Base-by-base conservation (phyloP, 2,113 vertebrate genomes). In the Microtus ochrogaster region DNA sequence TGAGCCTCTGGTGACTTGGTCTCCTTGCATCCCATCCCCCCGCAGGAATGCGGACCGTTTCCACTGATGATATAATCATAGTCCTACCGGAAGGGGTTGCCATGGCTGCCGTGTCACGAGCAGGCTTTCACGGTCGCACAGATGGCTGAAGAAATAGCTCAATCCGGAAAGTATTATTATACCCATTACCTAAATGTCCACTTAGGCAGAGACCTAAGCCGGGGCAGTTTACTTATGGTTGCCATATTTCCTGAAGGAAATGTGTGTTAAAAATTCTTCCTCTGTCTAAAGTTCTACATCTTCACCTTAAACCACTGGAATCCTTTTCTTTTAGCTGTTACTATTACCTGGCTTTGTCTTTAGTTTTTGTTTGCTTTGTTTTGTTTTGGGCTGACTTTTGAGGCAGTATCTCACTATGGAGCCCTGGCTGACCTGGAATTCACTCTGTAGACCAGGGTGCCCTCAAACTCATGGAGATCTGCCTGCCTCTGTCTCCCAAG, bases 181-280 rank as follows among this genome's bases (percentile, higher is more conserved):
- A 36, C 21, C 90, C 44, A 39, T 82, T 66, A 39, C 76, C 58
- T 87, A 81, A 68, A 84, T 47, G 49, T n/a, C 49, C 36, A 17
- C 19, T 41, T 6, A 63, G 8, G 39, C 33, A n/a, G 49, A 94
- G 81, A 84, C 72, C 87, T 74, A 95, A 89, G 88, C 47, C 63
- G 87, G 85, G 82, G 78, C 97, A 95, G 65, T 68, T 36, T 22
- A 12, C 65, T n/a, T 70, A 61, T 19, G 6, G 28, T 17, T 90
- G 87, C 78, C 74, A 70, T 1, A 65, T 55, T 39, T 41, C 74
- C 89, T 68, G 86, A 97, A 77, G 77, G 95, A 52, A 96, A 95
- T 1, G 79, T 33, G 2, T 0, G 0, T 78, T 90, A 78, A n/a
- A 58, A 74, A 85, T 68, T 36, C n/a, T 19, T 78, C 90, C 30